Evolutionary conservation across 2,888 invertebrate genomes (phyloP), one percentile per base, ranked within the genome.

Genomic region (Fragum sueziense): DNA sequence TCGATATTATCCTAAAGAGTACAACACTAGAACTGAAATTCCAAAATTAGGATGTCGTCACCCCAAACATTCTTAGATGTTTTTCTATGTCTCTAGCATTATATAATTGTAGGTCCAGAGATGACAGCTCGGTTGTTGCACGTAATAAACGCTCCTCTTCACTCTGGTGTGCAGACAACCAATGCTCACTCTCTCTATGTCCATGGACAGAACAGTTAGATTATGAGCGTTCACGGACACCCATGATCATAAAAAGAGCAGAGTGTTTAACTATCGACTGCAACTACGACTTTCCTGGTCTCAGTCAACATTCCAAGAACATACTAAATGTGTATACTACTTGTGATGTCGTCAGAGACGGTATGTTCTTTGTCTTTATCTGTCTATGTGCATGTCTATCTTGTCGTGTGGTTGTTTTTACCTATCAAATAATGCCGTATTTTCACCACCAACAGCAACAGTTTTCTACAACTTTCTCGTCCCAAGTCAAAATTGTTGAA

Each of bases 101-200:
- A n/a, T n/a, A n/a, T n/a, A n/a, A n/a, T n/a, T n/a, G n/a, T n/a
- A n/a, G 14, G 47, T n/a, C 25, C 25, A 33, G 33, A n/a, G 14
- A n/a, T 31, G 3, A 22, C 25, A 14, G 41, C 22, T 22, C 37
- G 17, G 11, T 22, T 27, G 41, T 22, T 65, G 9, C 65, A n/a
- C 65, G 65, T 11, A 41, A n/a, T 2, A 37, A n/a, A 41, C 37
- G 65, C 4, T 65, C 65, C 7, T 34, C 41, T 14, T 65, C 65
- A 1, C 27, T 37, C 17, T 41, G 65, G 65, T 65, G 65, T 65
- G n/a, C 41, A 9, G 65, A 27, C 17, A 22, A 41, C 41, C 65
- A 65, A 41, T 65, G 65, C 27, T 41, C 41, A 1, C 22, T 33
- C 6, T 65, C 65, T 9, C 65, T 65, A 17, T 65, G 65, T 65